A percentile compares a stretch with the other conserved stretches of the same genome.
phyloP scores from a whole-genome alignment of 2,113 vertebrate species.

The Geothlypis trichas region DNA sequence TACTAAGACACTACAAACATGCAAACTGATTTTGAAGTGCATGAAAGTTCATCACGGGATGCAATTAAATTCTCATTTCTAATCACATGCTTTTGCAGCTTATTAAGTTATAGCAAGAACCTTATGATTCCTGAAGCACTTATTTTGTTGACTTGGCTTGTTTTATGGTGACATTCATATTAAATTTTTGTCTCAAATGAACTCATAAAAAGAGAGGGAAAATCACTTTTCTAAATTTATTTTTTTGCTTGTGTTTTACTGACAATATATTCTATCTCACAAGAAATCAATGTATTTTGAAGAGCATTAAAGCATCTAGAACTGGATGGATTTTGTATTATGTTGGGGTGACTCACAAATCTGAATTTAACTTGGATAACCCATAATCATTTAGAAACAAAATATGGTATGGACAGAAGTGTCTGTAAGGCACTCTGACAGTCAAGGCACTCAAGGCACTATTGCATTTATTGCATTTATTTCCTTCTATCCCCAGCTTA shows the following conservation, averaged over 20 bases:
- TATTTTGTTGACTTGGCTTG: not conserved
- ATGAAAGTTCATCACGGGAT: not conserved
- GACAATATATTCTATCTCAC: not conserved
- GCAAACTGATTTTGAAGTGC: not conserved
- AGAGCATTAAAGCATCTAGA: not conserved
- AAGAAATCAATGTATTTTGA: not conserved
- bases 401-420: not conserved
- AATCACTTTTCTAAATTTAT: slow-evolving; percentile 23
- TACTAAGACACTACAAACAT: not conserved
- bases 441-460: not conserved
- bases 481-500: not conserved
- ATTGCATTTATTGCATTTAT: not conserved
- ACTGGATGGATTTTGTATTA: not conserved
- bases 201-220: not conserved
- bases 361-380: not conserved
- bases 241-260: not conserved
- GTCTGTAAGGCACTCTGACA: not conserved
- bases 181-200: slow-evolving; percentile 28
- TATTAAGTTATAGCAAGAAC: not conserved
- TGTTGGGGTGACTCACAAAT: not conserved
- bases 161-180: slow-evolving; percentile 12
- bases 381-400: not conserved
- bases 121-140: not conserved
- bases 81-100: not conserved
- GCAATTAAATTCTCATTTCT: not conserved